Evolutionary conservation across 2,888 invertebrate genomes (phyloP).

Genomic region (Panorpa germanica): DNA sequence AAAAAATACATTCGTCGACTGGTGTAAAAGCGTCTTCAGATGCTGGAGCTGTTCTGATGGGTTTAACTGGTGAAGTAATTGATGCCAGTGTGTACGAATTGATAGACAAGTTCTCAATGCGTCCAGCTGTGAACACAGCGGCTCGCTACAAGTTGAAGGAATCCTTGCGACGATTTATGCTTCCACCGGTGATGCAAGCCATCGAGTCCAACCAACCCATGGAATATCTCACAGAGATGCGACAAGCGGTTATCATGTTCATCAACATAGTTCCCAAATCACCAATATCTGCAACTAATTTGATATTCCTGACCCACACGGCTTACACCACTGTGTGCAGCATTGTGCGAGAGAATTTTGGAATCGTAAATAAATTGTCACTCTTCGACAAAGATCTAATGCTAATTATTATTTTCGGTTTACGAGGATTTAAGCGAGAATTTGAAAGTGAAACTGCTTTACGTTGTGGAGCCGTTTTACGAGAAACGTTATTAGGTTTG

Average conservation of each 20-base stretch:
- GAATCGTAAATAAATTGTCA: slow-evolving; percentile 45
- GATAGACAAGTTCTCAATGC: slow-evolving; percentile 24
- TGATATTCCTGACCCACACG: slow-evolving; percentile 29
- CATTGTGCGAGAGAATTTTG: slow-evolving; percentile 29
- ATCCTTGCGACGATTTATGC: slow-evolving; percentile 32
- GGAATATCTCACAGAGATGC: slow-evolving; percentile 53
- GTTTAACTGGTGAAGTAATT: too few species aligned
- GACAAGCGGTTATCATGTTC: slow-evolving; percentile 48
- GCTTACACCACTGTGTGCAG: slow-evolving; percentile 31
- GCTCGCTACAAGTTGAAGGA: slow-evolving; percentile 23
- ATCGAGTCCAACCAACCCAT: slow-evolving; percentile 46
- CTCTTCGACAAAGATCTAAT: slow-evolving; percentile 55
- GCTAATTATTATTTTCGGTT: slow-evolving; percentile 50
- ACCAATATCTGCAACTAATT: slow-evolving; percentile 21
- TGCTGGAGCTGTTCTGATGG: too few species aligned
- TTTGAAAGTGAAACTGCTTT: slow-evolving; percentile 46
- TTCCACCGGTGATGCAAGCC: slow-evolving; percentile 35
- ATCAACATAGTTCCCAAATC: slow-evolving; percentile 35
- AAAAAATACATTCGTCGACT: too few species aligned
- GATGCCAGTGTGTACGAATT: too few species aligned
- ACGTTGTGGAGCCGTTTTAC: slow-evolving; percentile 36
- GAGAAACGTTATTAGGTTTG: slow-evolving; percentile 25
- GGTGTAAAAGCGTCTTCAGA: too few species aligned
- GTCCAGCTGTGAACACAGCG: slow-evolving; percentile 27
- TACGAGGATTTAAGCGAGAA: slow-evolving; percentile 52